phyloP scores from a whole-genome alignment of 2,113 vertebrate genomes.

The Spheniscus mendiculus region DNA sequence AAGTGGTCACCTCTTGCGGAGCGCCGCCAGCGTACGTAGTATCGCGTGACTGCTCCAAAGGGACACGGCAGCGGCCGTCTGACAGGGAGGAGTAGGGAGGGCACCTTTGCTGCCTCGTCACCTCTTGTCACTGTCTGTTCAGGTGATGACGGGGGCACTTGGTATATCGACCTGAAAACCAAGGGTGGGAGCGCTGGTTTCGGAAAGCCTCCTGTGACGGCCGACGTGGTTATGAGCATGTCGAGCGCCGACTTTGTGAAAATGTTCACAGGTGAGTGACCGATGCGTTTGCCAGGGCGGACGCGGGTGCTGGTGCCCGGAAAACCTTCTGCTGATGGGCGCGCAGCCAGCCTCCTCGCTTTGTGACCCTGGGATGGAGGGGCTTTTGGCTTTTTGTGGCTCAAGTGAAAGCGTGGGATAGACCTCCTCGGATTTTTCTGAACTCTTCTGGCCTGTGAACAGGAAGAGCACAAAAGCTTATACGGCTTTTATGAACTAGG shows the following conservation, averaged over 20 bases:
- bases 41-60: rapidly evolving
- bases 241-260: constrained; percentile 87
- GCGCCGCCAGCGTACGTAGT: rapidly evolving
- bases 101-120: neutral
- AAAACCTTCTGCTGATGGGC: neutral
- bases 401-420: neutral
- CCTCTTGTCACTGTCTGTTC: neutral
- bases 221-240: constrained; percentile 91
- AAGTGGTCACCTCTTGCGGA: rapidly evolving
- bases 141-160: constrained; percentile 87
- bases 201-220: constrained; percentile 77
- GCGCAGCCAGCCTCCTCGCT: rapidly evolving
- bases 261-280: constrained; percentile 89
- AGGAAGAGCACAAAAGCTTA: neutral
- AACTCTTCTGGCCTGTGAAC: neutral
- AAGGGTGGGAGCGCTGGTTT: constrained; percentile 76
- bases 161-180: constrained; percentile 93
- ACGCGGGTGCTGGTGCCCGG: rapidly evolving
- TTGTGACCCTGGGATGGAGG: neutral
- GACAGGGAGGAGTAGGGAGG: rapidly evolving
- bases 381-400: neutral
- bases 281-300: neutral
- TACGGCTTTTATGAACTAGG: neutral
- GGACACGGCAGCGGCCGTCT: rapidly evolving
- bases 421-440: neutral